phyloP scores from a whole-genome alignment of 2,113 vertebrate species.

The Lophotis ruficrista region DNA sequence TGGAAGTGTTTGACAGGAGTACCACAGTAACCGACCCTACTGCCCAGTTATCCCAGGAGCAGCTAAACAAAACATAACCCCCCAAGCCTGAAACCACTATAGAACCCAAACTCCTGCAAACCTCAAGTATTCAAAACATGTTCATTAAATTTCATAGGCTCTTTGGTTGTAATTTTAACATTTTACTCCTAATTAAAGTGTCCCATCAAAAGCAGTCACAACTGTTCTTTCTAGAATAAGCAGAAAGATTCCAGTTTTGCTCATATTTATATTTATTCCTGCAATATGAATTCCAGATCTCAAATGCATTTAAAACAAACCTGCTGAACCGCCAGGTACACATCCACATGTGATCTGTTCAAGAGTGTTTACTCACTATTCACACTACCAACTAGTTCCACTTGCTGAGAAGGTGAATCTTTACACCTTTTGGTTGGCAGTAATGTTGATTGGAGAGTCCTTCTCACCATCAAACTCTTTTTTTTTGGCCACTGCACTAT shows the following conservation, averaged over 20 bases:
- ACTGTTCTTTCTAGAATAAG: neutral
- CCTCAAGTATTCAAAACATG: neutral
- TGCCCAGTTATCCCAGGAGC: neutral
- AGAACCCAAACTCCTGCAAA: neutral
- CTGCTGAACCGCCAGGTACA: neutral
- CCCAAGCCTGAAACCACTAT: neutral
- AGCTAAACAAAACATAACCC: neutral
- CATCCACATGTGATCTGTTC: neutral
- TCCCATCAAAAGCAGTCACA: neutral
- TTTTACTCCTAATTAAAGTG: neutral
- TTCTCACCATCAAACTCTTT: neutral
- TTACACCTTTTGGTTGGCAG: neutral
- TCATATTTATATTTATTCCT: neutral
- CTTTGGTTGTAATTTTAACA: neutral
- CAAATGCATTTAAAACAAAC: neutral
- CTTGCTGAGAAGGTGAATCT: neutral
- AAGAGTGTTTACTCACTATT: neutral
- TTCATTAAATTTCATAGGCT: neutral
- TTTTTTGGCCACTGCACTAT: neutral
- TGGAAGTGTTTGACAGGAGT: neutral
- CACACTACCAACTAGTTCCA: rapidly evolving
- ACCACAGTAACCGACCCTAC: neutral
- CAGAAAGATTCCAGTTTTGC: neutral
- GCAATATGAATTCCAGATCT: neutral
- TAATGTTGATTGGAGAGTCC: neutral